Percentiles rank a stretch among this genome's conserved stretches.
Conservation (phyloP, 2,113 vertebrate species). For the chimpanzee (Pan troglodytes) region DNA sequence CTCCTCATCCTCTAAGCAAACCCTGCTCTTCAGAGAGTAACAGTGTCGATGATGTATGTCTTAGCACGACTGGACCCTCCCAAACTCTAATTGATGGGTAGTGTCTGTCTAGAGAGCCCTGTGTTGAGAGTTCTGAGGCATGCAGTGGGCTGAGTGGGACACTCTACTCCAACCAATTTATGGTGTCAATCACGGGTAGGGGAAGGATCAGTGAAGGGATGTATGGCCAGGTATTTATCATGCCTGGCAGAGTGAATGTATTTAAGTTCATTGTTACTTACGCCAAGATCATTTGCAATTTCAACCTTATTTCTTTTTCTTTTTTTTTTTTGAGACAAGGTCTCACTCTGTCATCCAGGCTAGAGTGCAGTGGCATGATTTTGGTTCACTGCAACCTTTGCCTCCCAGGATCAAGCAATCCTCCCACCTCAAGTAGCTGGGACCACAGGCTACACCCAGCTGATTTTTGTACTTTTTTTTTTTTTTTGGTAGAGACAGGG, state of each 20-base stretch:
- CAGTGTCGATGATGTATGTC: background rate
- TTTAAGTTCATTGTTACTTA: background rate
- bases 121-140: background rate
- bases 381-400: no score
- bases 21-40: background rate
- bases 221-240: background rate
- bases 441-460: no score
- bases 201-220: background rate
- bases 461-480: no score
- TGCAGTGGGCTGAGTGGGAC: background rate
- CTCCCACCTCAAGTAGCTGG: no score
- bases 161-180: background rate
- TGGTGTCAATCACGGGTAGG: background rate
- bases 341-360: no score
- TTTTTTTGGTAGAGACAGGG: no score
- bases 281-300: background rate
- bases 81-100: background rate
- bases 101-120: background rate
- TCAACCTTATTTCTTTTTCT: no score
- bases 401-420: no score
- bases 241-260: background rate
- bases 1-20: background rate
- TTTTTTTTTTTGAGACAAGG: no score
- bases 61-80: background rate
- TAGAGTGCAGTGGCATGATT: no score